A percentile compares a stretch with the other conserved stretches of the same genome.
phyloP scores from a whole-genome alignment of 2,113 vertebrate genomes.

The Eidolon helvum region DNA sequence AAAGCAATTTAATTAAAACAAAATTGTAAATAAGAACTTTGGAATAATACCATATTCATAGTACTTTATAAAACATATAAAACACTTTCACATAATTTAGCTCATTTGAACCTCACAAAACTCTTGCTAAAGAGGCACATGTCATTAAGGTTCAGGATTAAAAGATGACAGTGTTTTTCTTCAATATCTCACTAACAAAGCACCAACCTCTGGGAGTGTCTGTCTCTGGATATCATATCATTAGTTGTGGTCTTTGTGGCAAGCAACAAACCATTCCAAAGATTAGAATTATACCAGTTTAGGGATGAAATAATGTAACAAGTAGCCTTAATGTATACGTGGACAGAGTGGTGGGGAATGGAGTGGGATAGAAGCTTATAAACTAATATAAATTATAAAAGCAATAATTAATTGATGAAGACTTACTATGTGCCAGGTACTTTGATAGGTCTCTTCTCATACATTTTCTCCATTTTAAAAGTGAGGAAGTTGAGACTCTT shows the following conservation, averaged over 20 bases:
- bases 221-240: conserved; percentile 51
- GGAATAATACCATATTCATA: neutral
- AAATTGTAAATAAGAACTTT: conserved; percentile 9
- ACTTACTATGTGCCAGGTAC: neutral
- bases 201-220: neutral
- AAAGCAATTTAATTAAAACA: conserved; percentile 13
- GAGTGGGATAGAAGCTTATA: conserved; percentile 51
- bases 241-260: conserved; percentile 65
- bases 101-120: conserved; percentile 30
- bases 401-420: conserved; percentile 61
- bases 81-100: conserved; percentile 39
- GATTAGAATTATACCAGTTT: conserved; percentile 48
- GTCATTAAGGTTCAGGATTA: conserved; percentile 39
- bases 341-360: neutral
- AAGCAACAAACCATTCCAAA: conserved; percentile 52
- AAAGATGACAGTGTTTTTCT: conserved; percentile 43
- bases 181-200: conserved; percentile 48
- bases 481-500: neutral
- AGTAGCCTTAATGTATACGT: conserved; percentile 26
- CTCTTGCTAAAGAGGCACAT: conserved; percentile 25
- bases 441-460: neutral
- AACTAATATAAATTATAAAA: conserved; percentile 33
- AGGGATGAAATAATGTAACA: conserved; percentile 49
- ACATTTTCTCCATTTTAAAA: conserved; percentile 16
- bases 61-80: conserved; percentile 15